These are phyloP conservation scores for Tympanuchus pallidicinctus DNA, from an alignment of 2,113 vertebrate genomes.

Conservation along the genomic window DNA sequence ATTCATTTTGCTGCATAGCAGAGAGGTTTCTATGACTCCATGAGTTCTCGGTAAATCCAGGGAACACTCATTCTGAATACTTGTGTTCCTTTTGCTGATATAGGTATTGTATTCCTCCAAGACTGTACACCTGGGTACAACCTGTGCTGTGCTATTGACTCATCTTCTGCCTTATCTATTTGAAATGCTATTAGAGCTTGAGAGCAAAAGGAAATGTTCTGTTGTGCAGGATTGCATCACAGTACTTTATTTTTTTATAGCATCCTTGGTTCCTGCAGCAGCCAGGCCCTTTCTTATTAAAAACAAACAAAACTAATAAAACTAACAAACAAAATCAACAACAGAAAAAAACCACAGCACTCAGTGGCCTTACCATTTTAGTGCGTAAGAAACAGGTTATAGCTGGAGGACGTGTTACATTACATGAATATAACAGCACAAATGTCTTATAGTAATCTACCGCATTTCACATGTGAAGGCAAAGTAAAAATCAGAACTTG, in stretches of 20 bases:
- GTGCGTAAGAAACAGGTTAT: not conserved
- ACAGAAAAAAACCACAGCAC: not conserved
- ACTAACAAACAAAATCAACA: not conserved
- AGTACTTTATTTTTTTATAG: not conserved
- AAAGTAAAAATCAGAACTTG: slow-evolving; percentile 18
- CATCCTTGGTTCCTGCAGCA: slow-evolving; percentile 6
- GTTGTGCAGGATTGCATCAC: not conserved
- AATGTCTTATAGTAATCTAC: not conserved
- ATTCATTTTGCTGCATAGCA: slow-evolving; percentile 17
- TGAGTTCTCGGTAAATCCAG: not conserved
- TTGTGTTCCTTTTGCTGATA: not conserved
- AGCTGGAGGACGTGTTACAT: not conserved
- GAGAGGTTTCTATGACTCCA: not conserved
- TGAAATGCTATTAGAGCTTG: not conserved
- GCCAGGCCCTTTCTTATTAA: not conserved
- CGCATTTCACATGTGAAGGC: not conserved
- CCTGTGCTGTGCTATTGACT: not conserved
- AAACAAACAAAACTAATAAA: not conserved
- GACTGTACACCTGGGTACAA: not conserved
- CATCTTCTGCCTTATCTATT: not conserved
- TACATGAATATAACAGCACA: not conserved
- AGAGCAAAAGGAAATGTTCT: not conserved
- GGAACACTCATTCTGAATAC: not conserved
- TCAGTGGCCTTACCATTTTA: not conserved
- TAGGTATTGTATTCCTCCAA: not conserved